phyloP scores from a whole-genome alignment of 2,113 vertebrate species.

The Pangasianodon gigas region DNA sequence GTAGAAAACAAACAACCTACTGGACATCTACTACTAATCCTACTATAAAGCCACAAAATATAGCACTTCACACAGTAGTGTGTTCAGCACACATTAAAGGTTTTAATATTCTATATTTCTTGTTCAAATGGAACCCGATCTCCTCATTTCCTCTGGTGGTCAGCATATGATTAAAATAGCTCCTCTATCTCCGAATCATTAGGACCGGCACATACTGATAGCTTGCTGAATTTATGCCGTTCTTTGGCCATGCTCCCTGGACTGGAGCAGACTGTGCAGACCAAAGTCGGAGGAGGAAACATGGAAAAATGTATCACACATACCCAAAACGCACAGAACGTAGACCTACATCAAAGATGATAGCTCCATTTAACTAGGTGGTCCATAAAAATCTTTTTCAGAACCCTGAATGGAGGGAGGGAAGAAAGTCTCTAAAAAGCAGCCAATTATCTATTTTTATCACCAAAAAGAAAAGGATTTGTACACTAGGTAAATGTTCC shows the following conservation, averaged over 20 bases:
- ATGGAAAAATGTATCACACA: slow-evolving; percentile 6
- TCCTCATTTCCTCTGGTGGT: slow-evolving; percentile 45
- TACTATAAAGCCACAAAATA: neutral
- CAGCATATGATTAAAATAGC: slow-evolving; percentile 66
- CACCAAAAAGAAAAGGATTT: neutral
- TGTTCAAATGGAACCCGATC: slow-evolving; percentile 40
- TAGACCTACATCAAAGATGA: neutral
- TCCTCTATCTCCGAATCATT: slow-evolving; percentile 68
- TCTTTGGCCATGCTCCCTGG: slow-evolving; percentile 55
- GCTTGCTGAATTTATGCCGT: slow-evolving; percentile 68
- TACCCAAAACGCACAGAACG: neutral
- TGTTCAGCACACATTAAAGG: neutral
- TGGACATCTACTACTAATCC: neutral
- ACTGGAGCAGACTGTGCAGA: slow-evolving; percentile 30
- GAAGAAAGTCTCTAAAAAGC: neutral
- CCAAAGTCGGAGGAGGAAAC: slow-evolving; percentile 48
- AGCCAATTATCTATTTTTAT: no score
- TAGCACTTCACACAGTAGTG: neutral
- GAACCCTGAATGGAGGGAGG: neutral
- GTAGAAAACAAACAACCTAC: neutral
- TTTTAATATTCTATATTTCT: neutral
- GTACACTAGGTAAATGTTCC: neutral
- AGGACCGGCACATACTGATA: slow-evolving; percentile 57
- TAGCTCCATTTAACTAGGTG: slow-evolving; percentile 4
- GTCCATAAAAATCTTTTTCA: slow-evolving; percentile 3